Percentiles rank a stretch among this genome's conserved stretches.
phyloP scores from a whole-genome alignment of 1,140 invertebrate genomes.

The Papilio polytes region DNA sequence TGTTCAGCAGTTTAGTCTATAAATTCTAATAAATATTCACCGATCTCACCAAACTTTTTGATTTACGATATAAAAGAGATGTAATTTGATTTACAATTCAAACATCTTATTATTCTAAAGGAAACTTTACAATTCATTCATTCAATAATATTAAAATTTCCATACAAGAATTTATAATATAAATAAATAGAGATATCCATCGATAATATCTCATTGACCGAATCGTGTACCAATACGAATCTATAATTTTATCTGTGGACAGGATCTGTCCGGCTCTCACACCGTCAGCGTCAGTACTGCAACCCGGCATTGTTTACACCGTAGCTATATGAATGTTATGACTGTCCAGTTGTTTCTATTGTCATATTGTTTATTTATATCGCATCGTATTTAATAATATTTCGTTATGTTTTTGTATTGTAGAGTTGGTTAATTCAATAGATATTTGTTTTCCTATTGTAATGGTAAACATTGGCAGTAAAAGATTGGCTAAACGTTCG shows the following conservation, averaged over 20 bases:
- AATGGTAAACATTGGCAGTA: not conserved
- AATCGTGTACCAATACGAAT: slow-evolving; percentile 21
- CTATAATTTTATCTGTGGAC: slow-evolving; percentile 31
- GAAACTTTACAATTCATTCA: not conserved
- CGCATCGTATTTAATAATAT: slow-evolving; percentile 12
- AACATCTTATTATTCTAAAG: not conserved
- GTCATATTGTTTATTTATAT: slow-evolving; percentile 19
- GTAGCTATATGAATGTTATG: slow-evolving; percentile 21
- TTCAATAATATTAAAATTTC: not conserved
- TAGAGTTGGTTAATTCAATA: slow-evolving; percentile 24
- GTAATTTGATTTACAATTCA: not conserved
- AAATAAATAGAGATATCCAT: slow-evolving; percentile 9
- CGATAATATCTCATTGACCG: not conserved
- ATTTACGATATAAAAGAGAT: no score
- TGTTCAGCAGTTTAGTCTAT: no score
- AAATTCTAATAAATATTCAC: not conserved
- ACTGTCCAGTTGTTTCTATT: slow-evolving; percentile 20
- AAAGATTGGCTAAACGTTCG: not conserved
- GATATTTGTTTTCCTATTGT: slow-evolving; percentile 21
- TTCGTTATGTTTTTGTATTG: slow-evolving; percentile 23
- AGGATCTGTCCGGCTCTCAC: slow-evolving; percentile 22
- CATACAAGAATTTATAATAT: not conserved
- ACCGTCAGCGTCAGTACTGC: not conserved
- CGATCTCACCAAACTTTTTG: no score
- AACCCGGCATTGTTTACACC: slow-evolving; percentile 15